Evolutionary conservation across 2,888 invertebrate species (phyloP).

Genomic region (Andrena dorsata): DNA sequence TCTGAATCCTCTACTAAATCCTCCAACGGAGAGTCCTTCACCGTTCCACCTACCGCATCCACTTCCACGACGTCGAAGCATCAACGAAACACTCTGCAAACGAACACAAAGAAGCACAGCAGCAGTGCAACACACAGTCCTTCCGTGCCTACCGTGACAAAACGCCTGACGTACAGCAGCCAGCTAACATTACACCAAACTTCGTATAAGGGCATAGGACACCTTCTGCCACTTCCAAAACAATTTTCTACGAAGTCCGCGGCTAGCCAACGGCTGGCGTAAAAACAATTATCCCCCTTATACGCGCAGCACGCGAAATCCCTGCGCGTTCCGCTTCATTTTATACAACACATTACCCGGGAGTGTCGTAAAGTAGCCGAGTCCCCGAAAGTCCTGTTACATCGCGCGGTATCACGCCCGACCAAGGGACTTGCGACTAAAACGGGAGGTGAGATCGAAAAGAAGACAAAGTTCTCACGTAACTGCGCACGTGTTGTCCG

Average conservation of each 20-base stretch:
- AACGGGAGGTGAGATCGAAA: conserved; percentile 62
- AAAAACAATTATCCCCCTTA: conserved; percentile 40
- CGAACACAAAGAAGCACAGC: background rate
- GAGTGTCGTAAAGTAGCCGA: conserved; percentile 40
- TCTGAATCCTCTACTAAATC: too few relatives aligned
- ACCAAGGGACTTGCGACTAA: conserved; percentile 47
- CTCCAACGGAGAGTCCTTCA: too few relatives aligned
- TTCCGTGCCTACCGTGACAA: background rate
- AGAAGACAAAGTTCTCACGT: conserved; percentile 69
- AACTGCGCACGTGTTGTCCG: conserved; percentile 60
- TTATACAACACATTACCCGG: conserved; percentile 58
- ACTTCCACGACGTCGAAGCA: too few relatives aligned
- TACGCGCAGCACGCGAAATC: conserved; percentile 15
- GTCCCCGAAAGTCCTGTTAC: conserved; percentile 60
- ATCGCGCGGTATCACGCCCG: conserved; percentile 32
- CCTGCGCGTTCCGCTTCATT: conserved; percentile 40
- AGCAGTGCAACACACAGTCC: background rate
- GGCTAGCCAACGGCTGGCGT: background rate
- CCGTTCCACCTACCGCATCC: too few relatives aligned
- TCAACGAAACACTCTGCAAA: too few relatives aligned
- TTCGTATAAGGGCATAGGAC: conserved; percentile 12
- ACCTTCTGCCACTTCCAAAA: background rate
- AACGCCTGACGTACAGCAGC: background rate
- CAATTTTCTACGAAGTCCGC: background rate
- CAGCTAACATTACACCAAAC: background rate